Percentiles rank a stretch among this genome's conserved stretches.
Conservation (phyloP, 2,113 vertebrate species). For the Rhabdomys dilectus region DNA sequence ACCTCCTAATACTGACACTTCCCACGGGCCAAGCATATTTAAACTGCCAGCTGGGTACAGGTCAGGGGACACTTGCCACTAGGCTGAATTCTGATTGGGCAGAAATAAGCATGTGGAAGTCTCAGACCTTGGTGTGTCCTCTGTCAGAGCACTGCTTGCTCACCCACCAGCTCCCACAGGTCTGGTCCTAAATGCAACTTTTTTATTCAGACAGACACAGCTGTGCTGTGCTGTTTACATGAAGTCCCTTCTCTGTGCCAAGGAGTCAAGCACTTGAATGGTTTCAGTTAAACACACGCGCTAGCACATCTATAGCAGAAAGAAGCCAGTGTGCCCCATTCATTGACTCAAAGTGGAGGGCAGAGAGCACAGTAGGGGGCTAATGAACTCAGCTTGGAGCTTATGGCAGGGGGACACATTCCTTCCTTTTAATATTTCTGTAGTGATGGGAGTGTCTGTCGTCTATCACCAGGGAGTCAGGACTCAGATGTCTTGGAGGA, state of each 20-base stretch:
- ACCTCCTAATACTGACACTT: too few species aligned
- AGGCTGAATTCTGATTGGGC: not conserved
- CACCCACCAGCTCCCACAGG: not conserved
- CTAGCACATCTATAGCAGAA: not conserved
- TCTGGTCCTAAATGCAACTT: not conserved
- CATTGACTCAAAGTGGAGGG: not conserved
- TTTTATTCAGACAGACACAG: not conserved
- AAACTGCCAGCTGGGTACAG: not conserved
- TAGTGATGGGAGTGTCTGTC: not conserved
- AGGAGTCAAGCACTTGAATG: not conserved
- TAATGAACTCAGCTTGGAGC: not conserved
- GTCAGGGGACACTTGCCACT: not conserved
- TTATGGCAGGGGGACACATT: not conserved
- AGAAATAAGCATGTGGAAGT: not conserved
- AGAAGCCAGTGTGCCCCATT: not conserved
- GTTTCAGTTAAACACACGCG: not conserved
- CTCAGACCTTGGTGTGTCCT: not conserved
- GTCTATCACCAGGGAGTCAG: conserved; percentile 39
- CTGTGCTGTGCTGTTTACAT: not conserved
- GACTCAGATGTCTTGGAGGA: not conserved
- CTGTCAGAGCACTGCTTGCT: not conserved
- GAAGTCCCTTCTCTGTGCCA: not conserved
- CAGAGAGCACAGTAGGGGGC: not conserved
- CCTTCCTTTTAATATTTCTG: not conserved
- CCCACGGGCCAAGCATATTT: too few species aligned